Evolutionary conservation across 2,888 invertebrate species (phyloP).

Genomic region (Lordiphosa fenestrarum): DNA sequence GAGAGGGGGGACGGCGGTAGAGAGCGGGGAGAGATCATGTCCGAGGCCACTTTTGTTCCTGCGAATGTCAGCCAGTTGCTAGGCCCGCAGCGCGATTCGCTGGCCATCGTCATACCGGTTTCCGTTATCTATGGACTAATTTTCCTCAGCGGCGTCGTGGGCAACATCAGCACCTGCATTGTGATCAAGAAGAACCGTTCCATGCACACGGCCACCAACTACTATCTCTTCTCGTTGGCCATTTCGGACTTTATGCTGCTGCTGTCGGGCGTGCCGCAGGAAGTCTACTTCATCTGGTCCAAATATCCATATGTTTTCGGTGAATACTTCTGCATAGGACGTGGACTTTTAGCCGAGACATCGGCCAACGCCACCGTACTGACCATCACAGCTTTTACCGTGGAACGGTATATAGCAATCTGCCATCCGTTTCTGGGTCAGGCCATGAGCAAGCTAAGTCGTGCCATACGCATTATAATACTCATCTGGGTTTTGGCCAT

Average conservation of each 20-base stretch:
- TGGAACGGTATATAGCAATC: slow-evolving; percentile 86
- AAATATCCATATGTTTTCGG: slow-evolving; percentile 90
- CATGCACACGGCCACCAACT: slow-evolving; percentile 91
- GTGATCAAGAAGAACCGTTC: slow-evolving; percentile 90
- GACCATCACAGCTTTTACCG: slow-evolving; percentile 91
- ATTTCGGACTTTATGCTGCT: slow-evolving; percentile 90
- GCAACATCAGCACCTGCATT: slow-evolving; percentile 91
- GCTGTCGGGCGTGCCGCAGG: slow-evolving; percentile 86
- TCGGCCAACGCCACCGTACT: slow-evolving; percentile 89
- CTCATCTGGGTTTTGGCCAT: slow-evolving; percentile 90
- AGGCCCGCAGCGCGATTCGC: slow-evolving; percentile 84
- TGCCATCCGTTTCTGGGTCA: slow-evolving; percentile 86
- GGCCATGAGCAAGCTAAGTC: slow-evolving; percentile 89
- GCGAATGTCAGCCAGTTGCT: slow-evolving; percentile 37
- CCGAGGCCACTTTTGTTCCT: slow-evolving; percentile 17
- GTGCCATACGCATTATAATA: slow-evolving; percentile 88
- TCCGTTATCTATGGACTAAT: slow-evolving; percentile 89
- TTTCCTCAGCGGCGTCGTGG: slow-evolving; percentile 89
- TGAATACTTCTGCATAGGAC: slow-evolving; percentile 88
- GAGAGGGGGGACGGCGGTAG: slow-evolving; percentile 1
- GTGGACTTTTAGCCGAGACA: slow-evolving; percentile 90
- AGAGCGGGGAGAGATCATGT: slow-evolving; percentile 19
- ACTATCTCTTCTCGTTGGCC: slow-evolving; percentile 91
- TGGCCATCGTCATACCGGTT: slow-evolving; percentile 85
- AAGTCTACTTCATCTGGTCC: slow-evolving; percentile 89